phyloP scores from a whole-genome alignment of 1,140 invertebrate species.

The Thalassaphorura encarpata region DNA sequence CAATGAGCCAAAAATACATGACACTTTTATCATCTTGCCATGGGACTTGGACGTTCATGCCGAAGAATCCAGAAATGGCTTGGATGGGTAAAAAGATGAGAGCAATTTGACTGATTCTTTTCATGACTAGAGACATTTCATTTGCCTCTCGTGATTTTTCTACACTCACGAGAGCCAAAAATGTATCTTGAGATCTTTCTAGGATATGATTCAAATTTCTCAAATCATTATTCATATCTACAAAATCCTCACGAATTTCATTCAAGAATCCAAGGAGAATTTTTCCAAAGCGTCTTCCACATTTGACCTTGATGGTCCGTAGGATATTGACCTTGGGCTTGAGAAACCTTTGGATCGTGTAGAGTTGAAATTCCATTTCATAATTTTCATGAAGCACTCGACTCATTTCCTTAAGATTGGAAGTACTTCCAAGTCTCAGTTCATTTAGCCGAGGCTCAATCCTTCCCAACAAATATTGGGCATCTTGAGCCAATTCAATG shows the following conservation, averaged over 20 bases:
- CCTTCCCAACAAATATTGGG: slow-evolving; percentile 2
- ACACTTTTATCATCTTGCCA: background rate
- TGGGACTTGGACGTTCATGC: slow-evolving; percentile 11
- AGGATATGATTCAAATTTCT: slow-evolving; percentile 10
- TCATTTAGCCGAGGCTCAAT: slow-evolving; percentile 3
- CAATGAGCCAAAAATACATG: background rate
- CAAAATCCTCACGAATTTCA: slow-evolving; percentile 4
- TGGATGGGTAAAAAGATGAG: slow-evolving; percentile 12
- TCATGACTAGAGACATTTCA: slow-evolving; percentile 7
- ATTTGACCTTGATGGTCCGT: slow-evolving; percentile 4
- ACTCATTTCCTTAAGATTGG: background rate
- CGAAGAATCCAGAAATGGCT: slow-evolving; percentile 7
- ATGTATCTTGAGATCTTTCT: slow-evolving; percentile 11
- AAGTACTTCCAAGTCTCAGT: background rate
- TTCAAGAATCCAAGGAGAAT: background rate
- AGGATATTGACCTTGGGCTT: slow-evolving; percentile 11
- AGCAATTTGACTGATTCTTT: slow-evolving; percentile 8
- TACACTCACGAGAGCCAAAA: background rate
- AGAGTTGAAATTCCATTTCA: slow-evolving; percentile 9
- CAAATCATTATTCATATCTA: slow-evolving; percentile 4
- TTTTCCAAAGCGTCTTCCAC: slow-evolving; percentile 3
- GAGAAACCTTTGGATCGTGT: slow-evolving; percentile 4
- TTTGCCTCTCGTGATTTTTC: slow-evolving; percentile 7
- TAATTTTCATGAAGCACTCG: background rate
- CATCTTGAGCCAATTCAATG: slow-evolving; percentile 13